A percentile compares a stretch with the other conserved stretches of the same genome.
phyloP scores from a whole-genome alignment of 2,797 vertebrate genomes.

The Galagoides demidoff region DNA sequence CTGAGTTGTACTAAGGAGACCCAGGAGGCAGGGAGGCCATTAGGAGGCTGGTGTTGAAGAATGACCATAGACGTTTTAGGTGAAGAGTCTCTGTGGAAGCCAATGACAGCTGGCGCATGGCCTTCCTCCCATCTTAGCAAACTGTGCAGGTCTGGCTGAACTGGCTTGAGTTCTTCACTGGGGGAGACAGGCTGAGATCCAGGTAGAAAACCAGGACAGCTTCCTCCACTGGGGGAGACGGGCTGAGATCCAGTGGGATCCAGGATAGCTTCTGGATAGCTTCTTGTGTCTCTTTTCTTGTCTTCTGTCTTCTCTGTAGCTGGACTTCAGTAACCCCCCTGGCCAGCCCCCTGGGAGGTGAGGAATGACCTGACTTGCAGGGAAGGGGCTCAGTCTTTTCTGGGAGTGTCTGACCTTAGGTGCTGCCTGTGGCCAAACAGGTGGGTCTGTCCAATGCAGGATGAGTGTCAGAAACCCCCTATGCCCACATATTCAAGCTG shows the following conservation, averaged over 20 bases:
- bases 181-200: neutral
- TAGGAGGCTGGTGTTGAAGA: neutral
- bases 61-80: too few relatives aligned
- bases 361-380: neutral
- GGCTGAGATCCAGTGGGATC: neutral
- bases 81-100: neutral
- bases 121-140: neutral
- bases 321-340: neutral
- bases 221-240: neutral
- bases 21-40: neutral
- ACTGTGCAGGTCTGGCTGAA: neutral
- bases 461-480: accelerated
- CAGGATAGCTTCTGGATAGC: neutral
- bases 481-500: neutral
- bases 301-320: neutral
- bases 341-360: neutral
- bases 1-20: neutral
- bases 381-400: accelerated
- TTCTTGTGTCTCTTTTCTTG: neutral
- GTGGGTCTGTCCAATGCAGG: neutral
- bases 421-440: neutral
- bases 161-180: neutral
- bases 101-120: neutral
- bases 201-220: neutral
- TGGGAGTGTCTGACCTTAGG: neutral